Percentiles rank a stretch among this genome's conserved stretches.
These are phyloP conservation scores for Barbus barbus DNA, from an alignment of 2,113 vertebrate species.

Conservation along the genomic window DNA sequence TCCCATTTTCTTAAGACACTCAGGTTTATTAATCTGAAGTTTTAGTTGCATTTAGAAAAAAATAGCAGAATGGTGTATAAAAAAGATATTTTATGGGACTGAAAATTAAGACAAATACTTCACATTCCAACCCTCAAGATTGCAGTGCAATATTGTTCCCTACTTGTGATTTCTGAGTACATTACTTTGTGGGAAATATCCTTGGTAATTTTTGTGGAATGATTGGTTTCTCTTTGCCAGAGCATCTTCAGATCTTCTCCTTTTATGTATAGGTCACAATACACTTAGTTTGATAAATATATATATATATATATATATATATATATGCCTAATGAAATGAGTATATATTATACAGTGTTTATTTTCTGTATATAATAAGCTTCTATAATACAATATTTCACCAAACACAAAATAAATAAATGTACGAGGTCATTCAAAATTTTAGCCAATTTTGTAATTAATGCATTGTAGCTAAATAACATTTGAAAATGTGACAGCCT, in stretches of 20 bases:
- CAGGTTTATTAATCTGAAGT: too few species aligned
- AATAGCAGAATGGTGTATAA: too few species aligned
- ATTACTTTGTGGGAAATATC: not conserved
- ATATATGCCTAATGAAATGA: too few species aligned
- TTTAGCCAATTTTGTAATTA: too few species aligned
- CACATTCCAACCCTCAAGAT: not conserved
- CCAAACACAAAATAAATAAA: not conserved
- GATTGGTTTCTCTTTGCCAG: not conserved
- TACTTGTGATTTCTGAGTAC: not conserved
- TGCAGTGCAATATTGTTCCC: not conserved
- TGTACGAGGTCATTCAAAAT: too few species aligned
- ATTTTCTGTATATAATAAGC: not conserved
- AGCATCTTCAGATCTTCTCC: not conserved
- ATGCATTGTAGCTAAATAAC: too few species aligned
- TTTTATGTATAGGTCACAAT: not conserved
- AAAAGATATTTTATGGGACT: too few species aligned
- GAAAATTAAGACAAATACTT: not conserved
- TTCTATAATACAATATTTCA: not conserved
- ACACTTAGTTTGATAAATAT: not conserved
- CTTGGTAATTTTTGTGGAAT: not conserved
- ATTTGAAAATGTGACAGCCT: too few species aligned
- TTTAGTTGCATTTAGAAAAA: too few species aligned
- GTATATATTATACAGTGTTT: not conserved
- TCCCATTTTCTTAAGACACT: too few species aligned
- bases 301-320: too few species aligned